Percentiles rank a stretch among this genome's conserved stretches.
phyloP scores from a whole-genome alignment of 2,113 vertebrate species.

The Chamaetylas fuelleborni region DNA sequence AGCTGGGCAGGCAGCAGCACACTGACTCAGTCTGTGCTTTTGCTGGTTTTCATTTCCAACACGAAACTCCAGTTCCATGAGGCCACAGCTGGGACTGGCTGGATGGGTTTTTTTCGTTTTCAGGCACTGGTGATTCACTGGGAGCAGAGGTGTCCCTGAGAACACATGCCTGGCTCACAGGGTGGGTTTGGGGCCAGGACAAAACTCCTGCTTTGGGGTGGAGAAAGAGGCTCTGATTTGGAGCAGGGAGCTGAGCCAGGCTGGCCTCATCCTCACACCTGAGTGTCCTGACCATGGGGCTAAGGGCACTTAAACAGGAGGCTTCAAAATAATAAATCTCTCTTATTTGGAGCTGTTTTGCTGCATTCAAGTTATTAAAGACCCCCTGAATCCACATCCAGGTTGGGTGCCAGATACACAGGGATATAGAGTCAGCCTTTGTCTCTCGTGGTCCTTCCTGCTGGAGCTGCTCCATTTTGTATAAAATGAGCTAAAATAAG shows the following conservation, averaged over 20 bases:
- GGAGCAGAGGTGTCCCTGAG: neutral
- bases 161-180: neutral
- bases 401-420: neutral
- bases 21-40: neutral
- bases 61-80: slow-evolving; percentile 6
- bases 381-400: neutral
- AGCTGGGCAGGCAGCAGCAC: neutral
- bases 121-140: neutral
- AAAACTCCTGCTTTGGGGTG: neutral
- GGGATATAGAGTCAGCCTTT: slow-evolving; percentile 26
- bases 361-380: neutral
- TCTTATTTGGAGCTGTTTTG: neutral
- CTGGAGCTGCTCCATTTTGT: slow-evolving; percentile 35
- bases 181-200: neutral
- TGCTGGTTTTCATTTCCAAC: neutral
- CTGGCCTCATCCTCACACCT: neutral
- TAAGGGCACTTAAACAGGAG: neutral
- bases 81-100: neutral
- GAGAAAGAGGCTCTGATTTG: neutral
- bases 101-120: neutral
- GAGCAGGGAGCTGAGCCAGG: neutral
- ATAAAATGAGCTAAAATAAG: slow-evolving; percentile 18
- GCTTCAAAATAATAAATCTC: neutral
- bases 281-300: neutral
- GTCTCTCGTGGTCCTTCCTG: neutral